These are phyloP conservation scores for Butorides virescens DNA, from an alignment of 2,113 vertebrate genomes.

Conservation along the genomic window DNA sequence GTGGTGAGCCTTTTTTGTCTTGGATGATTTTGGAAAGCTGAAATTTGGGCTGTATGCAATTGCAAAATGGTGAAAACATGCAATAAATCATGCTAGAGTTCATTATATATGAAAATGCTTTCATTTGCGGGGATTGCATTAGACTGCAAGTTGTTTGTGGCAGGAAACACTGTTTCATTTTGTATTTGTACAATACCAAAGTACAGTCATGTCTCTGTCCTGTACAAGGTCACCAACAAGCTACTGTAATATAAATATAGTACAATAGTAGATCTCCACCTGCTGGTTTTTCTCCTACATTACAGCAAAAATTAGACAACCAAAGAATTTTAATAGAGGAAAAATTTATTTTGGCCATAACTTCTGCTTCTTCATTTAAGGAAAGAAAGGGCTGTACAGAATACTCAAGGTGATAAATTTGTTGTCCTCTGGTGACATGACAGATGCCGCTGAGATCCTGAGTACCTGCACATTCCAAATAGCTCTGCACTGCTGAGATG, in stretches of 20 bases:
- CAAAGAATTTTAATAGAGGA: neutral
- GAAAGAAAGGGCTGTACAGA: neutral
- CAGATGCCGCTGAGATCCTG: neutral
- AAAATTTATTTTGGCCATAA: neutral
- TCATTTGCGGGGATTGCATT: neutral
- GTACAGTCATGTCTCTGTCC: neutral
- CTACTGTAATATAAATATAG: neutral
- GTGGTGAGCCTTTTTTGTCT: neutral
- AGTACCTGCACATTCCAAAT: neutral
- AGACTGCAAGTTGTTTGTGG: neutral
- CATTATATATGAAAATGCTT: neutral
- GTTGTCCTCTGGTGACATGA: neutral
- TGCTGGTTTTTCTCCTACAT: neutral
- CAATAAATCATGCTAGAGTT: neutral
- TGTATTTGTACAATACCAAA: neutral
- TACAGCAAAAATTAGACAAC: neutral
- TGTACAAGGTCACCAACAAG: neutral
- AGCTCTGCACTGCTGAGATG: neutral
- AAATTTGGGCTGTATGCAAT: neutral
- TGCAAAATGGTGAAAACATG: neutral
- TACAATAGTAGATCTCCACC: neutral
- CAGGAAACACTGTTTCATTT: neutral
- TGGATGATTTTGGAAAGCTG: neutral
- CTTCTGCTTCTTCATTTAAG: neutral
- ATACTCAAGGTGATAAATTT: neutral